phyloP scores from a whole-genome alignment of 2,113 vertebrate species.

The Chaetorhynchus papuensis region DNA sequence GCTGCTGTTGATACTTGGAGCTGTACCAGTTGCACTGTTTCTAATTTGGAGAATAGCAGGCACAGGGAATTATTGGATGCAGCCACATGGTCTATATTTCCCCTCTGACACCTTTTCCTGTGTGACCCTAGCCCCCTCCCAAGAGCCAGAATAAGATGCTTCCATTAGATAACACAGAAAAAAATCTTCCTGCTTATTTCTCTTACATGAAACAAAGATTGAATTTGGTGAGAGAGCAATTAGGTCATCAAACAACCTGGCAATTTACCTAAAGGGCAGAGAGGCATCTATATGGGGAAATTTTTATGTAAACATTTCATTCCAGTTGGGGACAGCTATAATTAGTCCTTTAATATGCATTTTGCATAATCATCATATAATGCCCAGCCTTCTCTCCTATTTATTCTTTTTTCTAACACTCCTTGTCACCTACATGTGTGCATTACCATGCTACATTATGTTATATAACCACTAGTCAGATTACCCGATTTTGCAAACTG shows the following conservation, averaged over 20 bases:
- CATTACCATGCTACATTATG: not conserved
- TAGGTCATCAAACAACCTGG: not conserved
- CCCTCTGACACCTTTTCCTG: not conserved
- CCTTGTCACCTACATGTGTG: not conserved
- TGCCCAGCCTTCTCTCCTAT: not conserved
- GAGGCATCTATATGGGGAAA: not conserved
- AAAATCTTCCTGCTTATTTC: not conserved
- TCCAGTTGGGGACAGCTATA: not conserved
- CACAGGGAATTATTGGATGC: not conserved
- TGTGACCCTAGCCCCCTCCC: not conserved
- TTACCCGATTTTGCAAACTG: not conserved
- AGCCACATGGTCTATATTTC: not conserved
- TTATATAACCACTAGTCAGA: not conserved
- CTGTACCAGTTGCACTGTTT: not conserved
- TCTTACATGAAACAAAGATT: not conserved
- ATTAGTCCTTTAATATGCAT: not conserved
- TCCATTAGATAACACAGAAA: not conserved
- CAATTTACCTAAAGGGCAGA: not conserved
- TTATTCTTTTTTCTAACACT: not conserved
- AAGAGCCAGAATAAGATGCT: not conserved
- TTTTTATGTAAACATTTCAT: not conserved
- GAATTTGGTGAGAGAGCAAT: not conserved
- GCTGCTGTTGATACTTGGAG: not conserved
- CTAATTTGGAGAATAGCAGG: not conserved
- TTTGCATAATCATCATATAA: not conserved